Base-by-base conservation (phyloP, 2,888 invertebrate species). In the Tetanocera ferruginea region DNA sequence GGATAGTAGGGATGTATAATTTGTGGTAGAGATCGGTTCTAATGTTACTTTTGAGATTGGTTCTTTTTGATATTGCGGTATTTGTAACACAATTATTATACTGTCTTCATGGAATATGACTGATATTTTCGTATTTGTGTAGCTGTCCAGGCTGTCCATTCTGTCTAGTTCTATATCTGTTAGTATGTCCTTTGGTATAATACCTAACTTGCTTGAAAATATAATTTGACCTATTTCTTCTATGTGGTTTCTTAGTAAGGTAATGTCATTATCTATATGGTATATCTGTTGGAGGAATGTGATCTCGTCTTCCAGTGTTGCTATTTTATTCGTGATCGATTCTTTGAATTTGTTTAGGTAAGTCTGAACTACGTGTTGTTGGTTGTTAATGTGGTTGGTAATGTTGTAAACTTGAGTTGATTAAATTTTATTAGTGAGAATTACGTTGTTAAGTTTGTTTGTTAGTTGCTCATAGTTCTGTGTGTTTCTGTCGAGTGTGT, bases 251-350 rank as follows among this genome's bases (percentile, higher is more conserved):
- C 76, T 55, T 25, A 81, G 64, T 34, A 80, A 49, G 9, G 55
- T 11, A 55, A 80, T 80, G 66, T 80, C 80, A 49, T 80, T 78
- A n/a, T 82, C 74, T 51, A 83, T 77, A 75, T 80, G 81, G 69
- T 81, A 80, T 8, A 78, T n/a, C 17, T 83, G 76, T 74, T 79
- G 69, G 19, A 82, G 52, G 51, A 76, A 80, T 74, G 64, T 49
- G 23, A 83, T 6, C 76, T 83, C 81, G 52, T 81, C 80, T 74
- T 83, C 78, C 62, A 83, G 5, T 6, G 64, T 79, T 14, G 60
- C 66, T 52, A 81, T 78, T 73, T 78, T 78, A 70, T 77, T 78
- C 78, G 72, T 57, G 49, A 74, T 55, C 14, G 49, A 28, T 25
- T 76, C 55, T 73, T 77, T 78, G 43, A 81, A 79, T 72, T 67